Conservation (phyloP, 2,113 vertebrate species). For the Oreochromis niloticus region DNA sequence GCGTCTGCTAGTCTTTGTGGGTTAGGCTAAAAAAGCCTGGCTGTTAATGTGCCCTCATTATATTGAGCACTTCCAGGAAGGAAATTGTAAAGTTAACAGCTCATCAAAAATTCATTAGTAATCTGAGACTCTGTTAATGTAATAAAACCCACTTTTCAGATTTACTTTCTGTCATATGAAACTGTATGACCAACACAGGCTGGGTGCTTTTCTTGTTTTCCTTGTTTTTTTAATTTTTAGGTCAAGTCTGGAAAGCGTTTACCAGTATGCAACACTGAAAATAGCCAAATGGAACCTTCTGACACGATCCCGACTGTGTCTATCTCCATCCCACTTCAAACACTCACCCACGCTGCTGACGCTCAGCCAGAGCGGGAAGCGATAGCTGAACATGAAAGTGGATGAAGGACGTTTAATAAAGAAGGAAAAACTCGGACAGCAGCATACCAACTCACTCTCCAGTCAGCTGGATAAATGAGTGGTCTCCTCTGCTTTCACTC, state of each 20-base stretch:
- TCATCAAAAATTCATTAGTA: constrained; percentile 61
- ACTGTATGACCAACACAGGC: not conserved
- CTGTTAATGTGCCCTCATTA: constrained; percentile 19
- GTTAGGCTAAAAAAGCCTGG: not conserved
- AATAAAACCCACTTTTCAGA: not conserved
- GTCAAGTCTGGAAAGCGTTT: constrained; percentile 27
- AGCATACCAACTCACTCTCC: not conserved
- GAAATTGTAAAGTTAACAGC: constrained; percentile 26
- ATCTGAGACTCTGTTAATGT: not conserved
- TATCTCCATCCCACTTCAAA: constrained; percentile 59
- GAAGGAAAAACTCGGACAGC: not conserved
- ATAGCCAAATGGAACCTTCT: constrained; percentile 23
- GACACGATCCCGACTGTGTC: constrained; percentile 56
- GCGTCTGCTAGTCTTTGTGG: not conserved
- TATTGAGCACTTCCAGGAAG: constrained; percentile 41
- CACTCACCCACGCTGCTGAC: constrained; percentile 35
- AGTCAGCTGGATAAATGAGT: not conserved
- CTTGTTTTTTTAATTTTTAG: constrained; percentile 2
- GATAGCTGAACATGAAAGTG: constrained; percentile 44
- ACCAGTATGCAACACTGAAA: constrained; percentile 25
- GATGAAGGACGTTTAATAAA: constrained; percentile 41
- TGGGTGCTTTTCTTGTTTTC: not conserved
- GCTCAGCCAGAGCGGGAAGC: constrained; percentile 30
- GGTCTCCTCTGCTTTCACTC: constrained; percentile 19
- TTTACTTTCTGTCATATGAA: not conserved